Percentiles rank a stretch among this genome's conserved stretches.
Conservation (phyloP, 2,113 vertebrate genomes). For the Galemys pyrenaicus region DNA sequence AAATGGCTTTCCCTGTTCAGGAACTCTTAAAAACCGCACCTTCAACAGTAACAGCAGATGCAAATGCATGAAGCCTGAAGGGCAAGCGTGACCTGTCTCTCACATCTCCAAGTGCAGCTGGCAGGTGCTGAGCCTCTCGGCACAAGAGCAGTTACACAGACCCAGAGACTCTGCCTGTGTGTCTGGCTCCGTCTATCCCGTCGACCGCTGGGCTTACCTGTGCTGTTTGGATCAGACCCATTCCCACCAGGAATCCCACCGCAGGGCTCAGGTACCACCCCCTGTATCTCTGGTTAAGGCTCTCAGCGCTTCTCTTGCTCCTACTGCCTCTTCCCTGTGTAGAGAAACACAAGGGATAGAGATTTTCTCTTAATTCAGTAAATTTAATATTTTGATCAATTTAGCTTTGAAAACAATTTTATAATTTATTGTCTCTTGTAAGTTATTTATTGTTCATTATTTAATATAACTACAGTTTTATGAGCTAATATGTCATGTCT, state of each 20-base stretch:
- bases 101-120: background rate
- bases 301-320: background rate
- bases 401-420: background rate
- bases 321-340: background rate
- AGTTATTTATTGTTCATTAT: background rate
- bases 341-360: background rate
- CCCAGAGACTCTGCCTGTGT: background rate
- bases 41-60: background rate
- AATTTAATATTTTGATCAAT: background rate
- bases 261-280: background rate
- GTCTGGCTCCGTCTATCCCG: no score
- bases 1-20: background rate
- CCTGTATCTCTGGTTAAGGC: fast-evolving
- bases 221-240: background rate
- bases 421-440: background rate
- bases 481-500: background rate
- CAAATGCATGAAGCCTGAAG: background rate
- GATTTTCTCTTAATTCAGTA: background rate
- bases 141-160: background rate
- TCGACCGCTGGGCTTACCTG: background rate
- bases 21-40: background rate
- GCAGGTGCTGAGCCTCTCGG: background rate
- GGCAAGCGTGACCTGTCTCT: background rate
- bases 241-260: background rate
- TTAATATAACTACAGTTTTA: background rate